Evolutionary conservation across 2,113 vertebrate genomes (phyloP), one percentile per base, ranked within the genome.

Genomic region (Tetrao urogallus): DNA sequence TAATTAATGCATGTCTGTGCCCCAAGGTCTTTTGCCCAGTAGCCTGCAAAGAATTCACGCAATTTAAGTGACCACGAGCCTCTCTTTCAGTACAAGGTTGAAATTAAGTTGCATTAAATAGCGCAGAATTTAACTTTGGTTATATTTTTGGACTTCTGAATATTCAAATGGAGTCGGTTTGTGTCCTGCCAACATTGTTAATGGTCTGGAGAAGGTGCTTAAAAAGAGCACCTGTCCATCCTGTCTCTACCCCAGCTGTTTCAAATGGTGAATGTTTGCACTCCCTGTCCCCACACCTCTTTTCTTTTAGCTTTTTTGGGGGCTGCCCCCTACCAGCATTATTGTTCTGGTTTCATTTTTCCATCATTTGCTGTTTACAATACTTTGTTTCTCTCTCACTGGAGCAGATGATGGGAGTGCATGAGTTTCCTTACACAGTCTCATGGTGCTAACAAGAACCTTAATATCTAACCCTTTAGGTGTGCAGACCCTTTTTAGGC

Each of bases 251-350:
- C 3, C 18, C 10, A 27, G 2, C 36, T 48, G n/a, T 69, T 76
- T 72, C n/a, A 30, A 1, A 4, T 70, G 30, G 42, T 76, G 45
- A 36, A 27, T 85, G 21, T 42, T 93, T 81, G 70, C 12, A 82
- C 52, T 38, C 0, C 0, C 34, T 92, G 48, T 25, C 61, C 6
- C 47, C 42, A 21, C 8, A 42, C 19, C 22, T 71, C 25, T 86
- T 86, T 69, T 82, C 2, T 88, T 89, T 87, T 76, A 76, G 63
- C 36, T 70, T 85, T 69, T 47, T 58, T 80, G 43, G 43, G 24
- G 47, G 32, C 42, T 92, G 64, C 3, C 77, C 13, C 32, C 18
- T 90, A 54, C 36, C 43, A 86, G 43, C 52, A n/a, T 60, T n/a
- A 21, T 90, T 13, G 11, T 36, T 36, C 42, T 50, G 43, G 15